Evolutionary conservation across 2,797 vertebrate genomes (phyloP).

Genomic region (Sphenodon punctatus): DNA sequence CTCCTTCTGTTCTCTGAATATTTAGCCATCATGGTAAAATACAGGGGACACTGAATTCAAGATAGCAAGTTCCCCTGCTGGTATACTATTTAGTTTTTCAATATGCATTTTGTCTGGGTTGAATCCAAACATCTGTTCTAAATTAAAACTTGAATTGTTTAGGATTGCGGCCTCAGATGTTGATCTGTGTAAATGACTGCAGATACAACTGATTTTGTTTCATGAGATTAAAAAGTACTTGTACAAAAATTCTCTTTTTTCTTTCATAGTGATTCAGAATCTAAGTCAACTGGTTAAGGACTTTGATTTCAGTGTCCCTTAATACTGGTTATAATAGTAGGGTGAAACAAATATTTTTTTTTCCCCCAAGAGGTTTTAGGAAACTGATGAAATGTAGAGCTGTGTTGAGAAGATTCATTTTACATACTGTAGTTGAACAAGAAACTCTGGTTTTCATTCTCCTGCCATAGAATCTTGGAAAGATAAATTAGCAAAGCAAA

Average conservation of each 20-base stretch:
- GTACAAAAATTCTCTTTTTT: neutral
- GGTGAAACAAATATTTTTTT: neutral
- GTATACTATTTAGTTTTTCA: neutral
- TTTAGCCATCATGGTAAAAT: conserved; percentile 14
- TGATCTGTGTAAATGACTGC: neutral
- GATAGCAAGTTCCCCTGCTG: neutral
- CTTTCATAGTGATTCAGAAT: neutral
- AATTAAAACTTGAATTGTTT: conserved; percentile 30
- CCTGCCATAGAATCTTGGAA: neutral
- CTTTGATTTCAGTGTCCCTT: neutral
- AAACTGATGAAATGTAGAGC: neutral
- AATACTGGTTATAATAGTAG: neutral
- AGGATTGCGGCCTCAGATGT: conserved; percentile 1
- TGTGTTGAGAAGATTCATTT: neutral
- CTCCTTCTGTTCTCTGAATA: neutral
- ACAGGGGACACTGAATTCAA: conserved; percentile 7
- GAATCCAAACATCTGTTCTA: conserved; percentile 20
- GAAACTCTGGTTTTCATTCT: neutral
- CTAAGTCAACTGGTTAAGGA: neutral
- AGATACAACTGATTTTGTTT: neutral
- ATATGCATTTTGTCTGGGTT: conserved; percentile 1
- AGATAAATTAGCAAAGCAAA: neutral
- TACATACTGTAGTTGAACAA: neutral
- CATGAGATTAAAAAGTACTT: neutral
- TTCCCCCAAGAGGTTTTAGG: neutral